Percentiles rank a stretch among this genome's conserved stretches.
Evolutionary conservation across 2,888 invertebrate genomes (phyloP).

Genomic region (Andrena minutula): DNA sequence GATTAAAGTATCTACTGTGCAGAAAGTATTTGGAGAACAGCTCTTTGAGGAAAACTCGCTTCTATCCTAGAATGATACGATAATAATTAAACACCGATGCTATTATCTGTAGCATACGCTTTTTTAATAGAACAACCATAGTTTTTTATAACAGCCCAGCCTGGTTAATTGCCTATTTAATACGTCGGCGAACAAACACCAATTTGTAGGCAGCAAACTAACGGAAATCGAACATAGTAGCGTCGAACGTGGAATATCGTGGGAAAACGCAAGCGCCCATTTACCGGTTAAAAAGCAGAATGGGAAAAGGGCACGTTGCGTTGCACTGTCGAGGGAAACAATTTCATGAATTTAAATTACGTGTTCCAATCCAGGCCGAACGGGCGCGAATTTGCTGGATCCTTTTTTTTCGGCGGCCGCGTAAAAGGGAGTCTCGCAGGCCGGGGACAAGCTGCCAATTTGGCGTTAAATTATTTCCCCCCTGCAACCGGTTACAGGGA

Average conservation of each 20-base stretch:
- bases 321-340: conserved; percentile 4
- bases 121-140: too few species aligned
- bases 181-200: background rate
- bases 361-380: conserved; percentile 7
- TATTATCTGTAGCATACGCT: too few species aligned
- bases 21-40: too few species aligned
- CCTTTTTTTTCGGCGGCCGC: background rate
- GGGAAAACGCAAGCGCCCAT: conserved; percentile 4
- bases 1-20: too few species aligned
- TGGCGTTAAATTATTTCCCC: conserved; percentile 17
- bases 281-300: conserved; percentile 29
- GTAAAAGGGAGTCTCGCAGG: background rate
- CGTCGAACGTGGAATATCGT: background rate
- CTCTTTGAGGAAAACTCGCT: too few species aligned
- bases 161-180: background rate
- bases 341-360: conserved; percentile 52
- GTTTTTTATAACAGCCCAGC: background rate
- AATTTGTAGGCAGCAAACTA: background rate
- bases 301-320: background rate
- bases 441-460: background rate
- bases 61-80: too few species aligned
- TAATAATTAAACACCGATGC: too few species aligned
- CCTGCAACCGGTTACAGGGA: conserved; percentile 4
- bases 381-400: background rate
- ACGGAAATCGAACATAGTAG: background rate